Base-by-base conservation (phyloP, 2,797 vertebrate genomes). In the Gastrophryne carolinensis region DNA sequence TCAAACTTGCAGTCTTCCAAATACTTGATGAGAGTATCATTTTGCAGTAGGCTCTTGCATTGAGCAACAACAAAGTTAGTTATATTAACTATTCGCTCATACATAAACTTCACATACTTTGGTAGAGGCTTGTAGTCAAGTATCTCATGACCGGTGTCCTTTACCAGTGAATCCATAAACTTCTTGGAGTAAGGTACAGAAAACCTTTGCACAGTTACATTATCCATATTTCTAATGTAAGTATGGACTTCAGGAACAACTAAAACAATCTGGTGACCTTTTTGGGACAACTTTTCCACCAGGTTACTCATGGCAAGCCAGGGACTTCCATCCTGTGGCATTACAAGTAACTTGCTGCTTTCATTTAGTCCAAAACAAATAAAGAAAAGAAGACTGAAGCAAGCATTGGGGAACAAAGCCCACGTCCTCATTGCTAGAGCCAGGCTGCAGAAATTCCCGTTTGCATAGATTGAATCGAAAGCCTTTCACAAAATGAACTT, bases 241-340 rank as follows among this genome's bases (percentile, higher is more conserved):
- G 90, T 50, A 0, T 57, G 90, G 47, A 88, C 10, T 27, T 95
- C 93, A 0, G 95, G 94, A 2, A 92, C 89, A 3, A 97, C 76
- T 0, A 90, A 90, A 0, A 92, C 83, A 0, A 95, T 84, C 2
- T 82, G 78, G 0, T 97, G 94, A 0, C 94, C 94, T 72, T 84
- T 92, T 0, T 84, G 82, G n/a, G 6, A 80, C 72, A 97, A 86
- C 56, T 83, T 86, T 62, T 95, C 87, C 9, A 88, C 79, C 4
- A 93, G 81, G 0, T 87, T 82, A 47, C 87, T 83, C 9, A 94
- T 73, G 4, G 88, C 94, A 26, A 93, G 80, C 95, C 95, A 96
- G 23, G 95, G 95, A 72, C 94, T 96, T 65, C 94, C 93, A 10
- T 87, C 90, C 88, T 92, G 86, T 3, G 94, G 94, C 2, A 95